These are phyloP conservation scores for Corythornis cristatus DNA, from an alignment of 2,113 vertebrate genomes.

Conservation along the genomic window DNA sequence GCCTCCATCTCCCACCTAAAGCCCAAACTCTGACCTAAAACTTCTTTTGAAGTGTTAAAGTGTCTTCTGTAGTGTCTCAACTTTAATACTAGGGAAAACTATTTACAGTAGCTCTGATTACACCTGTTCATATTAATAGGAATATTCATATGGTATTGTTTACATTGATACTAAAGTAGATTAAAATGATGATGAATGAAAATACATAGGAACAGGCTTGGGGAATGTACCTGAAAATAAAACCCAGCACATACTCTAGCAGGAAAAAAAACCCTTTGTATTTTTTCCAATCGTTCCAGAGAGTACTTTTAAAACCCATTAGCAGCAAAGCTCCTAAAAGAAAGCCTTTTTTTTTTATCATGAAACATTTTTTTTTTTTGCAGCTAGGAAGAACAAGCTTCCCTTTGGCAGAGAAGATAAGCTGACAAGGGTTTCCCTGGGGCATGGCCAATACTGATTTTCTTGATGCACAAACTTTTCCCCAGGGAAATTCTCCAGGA, in stretches of 20 bases:
- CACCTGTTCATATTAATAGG: background rate
- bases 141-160: background rate
- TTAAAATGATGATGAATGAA: background rate
- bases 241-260: background rate
- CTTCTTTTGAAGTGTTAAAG: background rate
- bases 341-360: background rate
- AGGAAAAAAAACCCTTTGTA: background rate
- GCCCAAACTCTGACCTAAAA: background rate
- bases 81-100: background rate
- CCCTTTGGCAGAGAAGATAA: background rate
- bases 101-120: background rate
- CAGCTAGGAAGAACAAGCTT: background rate
- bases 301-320: background rate
- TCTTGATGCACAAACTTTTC: accelerated
- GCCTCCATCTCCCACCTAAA: background rate
- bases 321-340: background rate
- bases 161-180: background rate
- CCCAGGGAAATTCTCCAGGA: background rate
- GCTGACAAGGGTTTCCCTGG: background rate
- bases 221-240: background rate
- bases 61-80: background rate
- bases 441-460: background rate
- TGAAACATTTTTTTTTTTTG: background rate
- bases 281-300: background rate
- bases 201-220: background rate